Evolutionary conservation across 2,888 invertebrate genomes (phyloP).

Genomic region (Callosobruchus maculatus): DNA sequence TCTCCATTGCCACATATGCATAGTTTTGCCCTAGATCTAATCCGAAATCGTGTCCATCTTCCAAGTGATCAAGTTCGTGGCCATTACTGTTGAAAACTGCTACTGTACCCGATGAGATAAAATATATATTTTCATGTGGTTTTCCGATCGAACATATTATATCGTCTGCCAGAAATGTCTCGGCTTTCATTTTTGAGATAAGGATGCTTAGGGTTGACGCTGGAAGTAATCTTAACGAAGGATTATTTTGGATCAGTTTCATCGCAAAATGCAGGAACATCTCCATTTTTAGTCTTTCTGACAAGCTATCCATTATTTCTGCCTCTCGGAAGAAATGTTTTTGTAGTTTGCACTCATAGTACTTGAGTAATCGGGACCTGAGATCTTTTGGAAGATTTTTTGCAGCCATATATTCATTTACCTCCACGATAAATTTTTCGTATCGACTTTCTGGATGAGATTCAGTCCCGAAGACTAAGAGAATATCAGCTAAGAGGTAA

Average conservation of each 20-base stretch:
- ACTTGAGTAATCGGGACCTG: constrained; percentile 48
- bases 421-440: constrained; percentile 50
- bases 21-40: constrained; percentile 17
- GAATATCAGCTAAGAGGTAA: constrained; percentile 26
- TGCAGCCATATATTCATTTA: constrained; percentile 53
- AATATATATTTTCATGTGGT: constrained; percentile 50
- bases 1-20: not conserved
- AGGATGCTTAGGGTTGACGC: constrained; percentile 37
- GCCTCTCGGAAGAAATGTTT: constrained; percentile 54
- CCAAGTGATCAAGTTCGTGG: constrained; percentile 53
- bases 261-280: constrained; percentile 49
- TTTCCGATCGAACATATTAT: constrained; percentile 47
- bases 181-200: constrained; percentile 11
- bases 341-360: constrained; percentile 54
- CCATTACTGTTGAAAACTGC: constrained; percentile 46
- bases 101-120: constrained; percentile 53
- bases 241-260: constrained; percentile 49
- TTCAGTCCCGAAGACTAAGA: constrained; percentile 32
- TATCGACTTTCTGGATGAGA: constrained; percentile 45
- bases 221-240: constrained; percentile 48
- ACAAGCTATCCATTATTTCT: constrained; percentile 32
- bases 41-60: constrained; percentile 55
- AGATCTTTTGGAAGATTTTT: constrained; percentile 52
- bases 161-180: constrained; percentile 31
- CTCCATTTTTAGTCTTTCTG: constrained; percentile 46